Evolutionary conservation across 2,888 invertebrate species (phyloP), one percentile per base, ranked within the genome.

Genomic region (Onchidella celtica): DNA sequence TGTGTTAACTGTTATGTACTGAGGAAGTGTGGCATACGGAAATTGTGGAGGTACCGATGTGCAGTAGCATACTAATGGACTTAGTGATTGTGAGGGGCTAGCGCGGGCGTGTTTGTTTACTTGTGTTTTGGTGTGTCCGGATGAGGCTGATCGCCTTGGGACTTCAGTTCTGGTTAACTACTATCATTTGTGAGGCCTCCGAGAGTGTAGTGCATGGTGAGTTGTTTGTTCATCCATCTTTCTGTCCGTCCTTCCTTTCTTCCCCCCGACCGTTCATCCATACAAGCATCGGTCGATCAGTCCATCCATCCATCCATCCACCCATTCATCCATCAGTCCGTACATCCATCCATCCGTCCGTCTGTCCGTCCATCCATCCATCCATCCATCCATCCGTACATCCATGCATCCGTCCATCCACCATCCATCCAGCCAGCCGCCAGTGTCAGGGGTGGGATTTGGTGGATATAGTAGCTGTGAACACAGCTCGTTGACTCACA

Each of bases 391-490:
- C 6, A 47, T 17, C 17, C 9, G 17, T 47, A 11, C 47, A 11
- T 47, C 17, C 47, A 47, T 6, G 6, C 47, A 47, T 47, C n/a
- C 47, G 47, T 47, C 17, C 47, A 47, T 17, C 17, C 47, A 47
- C 47, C 47, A 47, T 47, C 9, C 47, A 47, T n/a, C 61, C 61
- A 61, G 6, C 61, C 61, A 61, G 6, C 17, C 47, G 47, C 47
- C 84, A 85, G 85, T 84, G 55, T 83, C 81, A 21, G 87, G 88
- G 57, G 85, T 93, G 83, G n/a, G n/a, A n/a, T n/a, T n/a, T n/a
- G n/a, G n/a, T n/a, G n/a, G n/a, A n/a, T n/a, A n/a, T n/a, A n/a
- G n/a, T n/a, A n/a, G n/a, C n/a, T n/a, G n/a, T n/a, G n/a, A n/a
- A n/a, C n/a, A n/a, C n/a, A n/a, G n/a, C n/a, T n/a, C n/a, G n/a